Conservation (phyloP, 2,113 vertebrate species). For the Chelonoidis abingdonii region DNA sequence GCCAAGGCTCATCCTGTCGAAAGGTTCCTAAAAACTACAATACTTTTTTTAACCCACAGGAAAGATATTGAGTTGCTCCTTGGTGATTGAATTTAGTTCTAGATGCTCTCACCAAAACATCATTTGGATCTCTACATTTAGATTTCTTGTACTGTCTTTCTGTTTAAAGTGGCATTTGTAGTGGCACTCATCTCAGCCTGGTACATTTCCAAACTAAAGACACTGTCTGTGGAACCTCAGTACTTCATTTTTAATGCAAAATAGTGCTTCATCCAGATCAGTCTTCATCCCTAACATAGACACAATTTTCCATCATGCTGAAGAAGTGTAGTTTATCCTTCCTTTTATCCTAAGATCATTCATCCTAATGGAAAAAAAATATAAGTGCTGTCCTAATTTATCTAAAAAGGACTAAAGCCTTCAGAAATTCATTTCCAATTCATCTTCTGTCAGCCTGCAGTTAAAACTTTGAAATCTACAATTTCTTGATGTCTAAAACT, state of each 20-base stretch:
- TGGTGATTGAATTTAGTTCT: not conserved
- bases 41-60: not conserved
- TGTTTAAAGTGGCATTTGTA: not conserved
- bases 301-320: not conserved
- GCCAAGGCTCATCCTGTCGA: not conserved
- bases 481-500: not conserved
- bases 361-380: not conserved
- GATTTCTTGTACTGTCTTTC: not conserved
- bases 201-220: not conserved
- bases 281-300: not conserved
- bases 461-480: not conserved
- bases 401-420: not conserved
- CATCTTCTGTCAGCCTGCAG: not conserved
- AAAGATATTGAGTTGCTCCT: not conserved
- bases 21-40: not conserved
- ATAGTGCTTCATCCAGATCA: not conserved
- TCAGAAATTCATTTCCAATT: not conserved
- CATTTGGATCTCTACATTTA: not conserved
- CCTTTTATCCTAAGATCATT: not conserved
- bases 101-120: not conserved
- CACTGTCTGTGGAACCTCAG: not conserved
- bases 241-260: not conserved
- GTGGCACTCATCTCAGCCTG: not conserved
- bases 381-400: not conserved
- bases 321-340: not conserved